These are phyloP conservation scores for Agraylea sexmaculata DNA, from an alignment of 1,140 invertebrate species.

Conservation along the genomic window DNA sequence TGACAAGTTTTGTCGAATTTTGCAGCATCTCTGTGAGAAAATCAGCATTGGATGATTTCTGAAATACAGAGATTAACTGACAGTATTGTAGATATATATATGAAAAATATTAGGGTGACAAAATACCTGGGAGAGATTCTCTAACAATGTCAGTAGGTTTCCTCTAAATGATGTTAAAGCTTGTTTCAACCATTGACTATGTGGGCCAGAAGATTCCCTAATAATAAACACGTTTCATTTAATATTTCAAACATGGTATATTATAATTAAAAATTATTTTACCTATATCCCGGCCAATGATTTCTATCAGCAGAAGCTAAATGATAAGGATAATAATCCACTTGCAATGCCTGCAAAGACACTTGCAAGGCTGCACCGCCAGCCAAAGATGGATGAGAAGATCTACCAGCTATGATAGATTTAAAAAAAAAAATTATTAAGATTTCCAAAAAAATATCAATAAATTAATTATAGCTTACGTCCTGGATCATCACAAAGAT, in stretches of 20 bases:
- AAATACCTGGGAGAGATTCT: slow-evolving; percentile 25
- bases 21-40: neutral
- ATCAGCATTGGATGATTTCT: slow-evolving; percentile 9
- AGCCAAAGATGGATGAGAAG: slow-evolving; percentile 68
- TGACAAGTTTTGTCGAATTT: slow-evolving; percentile 6
- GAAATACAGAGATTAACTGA: neutral
- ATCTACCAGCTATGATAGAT: slow-evolving; percentile 54
- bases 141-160: slow-evolving; percentile 50
- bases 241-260: neutral
- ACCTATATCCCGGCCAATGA: slow-evolving; percentile 70
- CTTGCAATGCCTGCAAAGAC: slow-evolving; percentile 72
- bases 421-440: neutral
- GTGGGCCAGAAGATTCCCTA: slow-evolving; percentile 52
- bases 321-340: slow-evolving; percentile 97
- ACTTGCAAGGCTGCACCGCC: slow-evolving; percentile 92
- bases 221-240: slow-evolving; percentile 11
- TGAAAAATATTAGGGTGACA: neutral
- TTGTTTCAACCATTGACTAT: slow-evolving; percentile 63
- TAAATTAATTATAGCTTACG: slow-evolving; percentile 40
- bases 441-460: slow-evolving; percentile 3
- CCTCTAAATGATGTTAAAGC: slow-evolving; percentile 55
- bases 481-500: slow-evolving; percentile 93
- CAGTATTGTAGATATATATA: neutral
- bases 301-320: slow-evolving; percentile 73
- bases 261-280: slow-evolving; percentile 10